Evolutionary conservation across 2,113 vertebrate species (phyloP).

Genomic region (Hydrolagus affinis): DNA sequence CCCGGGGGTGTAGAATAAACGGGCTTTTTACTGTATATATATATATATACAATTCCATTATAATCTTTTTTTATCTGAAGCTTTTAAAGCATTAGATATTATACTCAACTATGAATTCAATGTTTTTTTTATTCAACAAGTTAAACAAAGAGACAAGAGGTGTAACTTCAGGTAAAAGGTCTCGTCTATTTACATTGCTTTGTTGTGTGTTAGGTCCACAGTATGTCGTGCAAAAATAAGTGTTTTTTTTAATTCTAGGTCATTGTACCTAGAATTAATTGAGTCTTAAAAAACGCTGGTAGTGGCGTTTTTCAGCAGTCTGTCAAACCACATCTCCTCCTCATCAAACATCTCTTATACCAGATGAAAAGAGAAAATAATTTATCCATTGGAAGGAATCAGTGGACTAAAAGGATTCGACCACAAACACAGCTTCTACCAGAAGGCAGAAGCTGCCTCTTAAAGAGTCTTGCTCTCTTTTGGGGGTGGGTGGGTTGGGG

Average conservation of each 20-base stretch:
- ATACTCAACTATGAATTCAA: constrained; percentile 49
- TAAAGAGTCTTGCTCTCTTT: neutral
- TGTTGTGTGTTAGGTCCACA: neutral
- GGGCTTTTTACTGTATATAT: constrained; percentile 44
- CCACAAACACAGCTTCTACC: neutral
- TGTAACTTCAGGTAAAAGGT: constrained; percentile 47
- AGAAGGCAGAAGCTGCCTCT: neutral
- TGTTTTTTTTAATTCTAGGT: neutral
- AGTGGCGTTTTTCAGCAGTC: neutral
- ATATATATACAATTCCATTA: constrained; percentile 35
- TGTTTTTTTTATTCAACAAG: constrained; percentile 43
- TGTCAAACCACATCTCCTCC: neutral
- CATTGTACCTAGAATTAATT: too few species aligned
- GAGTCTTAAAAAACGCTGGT: neutral
- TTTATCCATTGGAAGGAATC: neutral
- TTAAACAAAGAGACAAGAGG: constrained; percentile 44
- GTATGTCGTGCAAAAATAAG: neutral
- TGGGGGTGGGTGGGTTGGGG: neutral
- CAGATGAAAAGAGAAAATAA: constrained; percentile 3
- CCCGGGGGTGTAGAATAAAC: too few species aligned
- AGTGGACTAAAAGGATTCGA: neutral
- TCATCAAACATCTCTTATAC: neutral
- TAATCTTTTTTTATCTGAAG: constrained; percentile 62
- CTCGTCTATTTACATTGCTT: neutral
- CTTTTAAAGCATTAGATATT: constrained; percentile 60